These are phyloP conservation scores for Merluccius polli DNA, from an alignment of 2,797 vertebrate genomes.

Conservation along the genomic window DNA sequence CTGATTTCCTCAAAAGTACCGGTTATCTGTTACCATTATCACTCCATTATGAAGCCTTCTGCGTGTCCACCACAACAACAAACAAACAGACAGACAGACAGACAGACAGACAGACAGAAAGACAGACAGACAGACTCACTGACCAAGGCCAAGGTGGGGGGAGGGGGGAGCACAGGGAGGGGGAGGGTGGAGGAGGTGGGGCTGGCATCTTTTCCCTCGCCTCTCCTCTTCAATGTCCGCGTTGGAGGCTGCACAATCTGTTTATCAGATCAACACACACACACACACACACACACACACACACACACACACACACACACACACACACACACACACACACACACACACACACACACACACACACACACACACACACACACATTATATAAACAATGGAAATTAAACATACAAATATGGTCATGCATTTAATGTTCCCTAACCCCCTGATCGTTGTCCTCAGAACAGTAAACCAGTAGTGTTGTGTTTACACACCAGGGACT, in stretches of 20 bases:
- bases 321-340: too few relatives aligned
- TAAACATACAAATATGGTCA: neutral
- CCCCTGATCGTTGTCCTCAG: neutral
- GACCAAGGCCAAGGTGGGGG: slow-evolving; percentile 83
- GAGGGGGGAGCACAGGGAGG: slow-evolving; percentile 82
- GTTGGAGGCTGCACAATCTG: slow-evolving; percentile 50
- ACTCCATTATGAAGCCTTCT: neutral
- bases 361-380: slow-evolving; percentile 17
- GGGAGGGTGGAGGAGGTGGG: slow-evolving; percentile 82
- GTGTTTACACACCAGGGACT: too few relatives aligned
- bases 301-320: neutral
- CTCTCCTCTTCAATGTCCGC: slow-evolving; percentile 46
- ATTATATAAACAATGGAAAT: neutral
- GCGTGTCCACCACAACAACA: neutral
- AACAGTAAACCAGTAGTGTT: neutral
- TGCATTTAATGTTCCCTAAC: neutral
- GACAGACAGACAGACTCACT: slow-evolving; percentile 43
- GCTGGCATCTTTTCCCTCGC: slow-evolving; percentile 80
- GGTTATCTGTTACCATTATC: neutral
- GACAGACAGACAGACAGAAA: neutral
- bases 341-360: too few relatives aligned
- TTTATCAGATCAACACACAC: slow-evolving; percentile 34
- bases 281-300: slow-evolving; percentile 8
- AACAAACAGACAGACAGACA: too few relatives aligned
- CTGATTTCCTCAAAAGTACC: neutral